A percentile compares a stretch with the other conserved stretches of the same genome.
phyloP scores from a whole-genome alignment of 2,113 vertebrate genomes.

The Thamnaconus septentrionalis region DNA sequence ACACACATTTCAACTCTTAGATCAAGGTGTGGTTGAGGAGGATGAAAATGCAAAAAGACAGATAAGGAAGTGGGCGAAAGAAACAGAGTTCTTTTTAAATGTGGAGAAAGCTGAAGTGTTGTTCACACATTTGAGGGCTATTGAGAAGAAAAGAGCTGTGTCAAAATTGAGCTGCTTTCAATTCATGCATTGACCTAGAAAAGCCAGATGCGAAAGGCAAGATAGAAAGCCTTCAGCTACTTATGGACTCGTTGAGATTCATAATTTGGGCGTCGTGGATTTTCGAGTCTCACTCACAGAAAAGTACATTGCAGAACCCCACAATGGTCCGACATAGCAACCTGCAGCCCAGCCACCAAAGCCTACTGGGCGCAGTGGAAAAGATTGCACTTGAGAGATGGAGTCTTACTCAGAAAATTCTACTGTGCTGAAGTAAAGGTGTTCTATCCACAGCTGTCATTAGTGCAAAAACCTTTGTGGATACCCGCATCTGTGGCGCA shows the following conservation, averaged over 20 bases:
- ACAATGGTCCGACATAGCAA: too few relatives aligned
- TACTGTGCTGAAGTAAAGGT: too few relatives aligned
- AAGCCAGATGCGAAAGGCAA: slow-evolving; percentile 39
- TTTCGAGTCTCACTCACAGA: slow-evolving; percentile 10
- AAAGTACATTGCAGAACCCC: slow-evolving; percentile 38
- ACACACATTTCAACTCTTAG: slow-evolving; percentile 42
- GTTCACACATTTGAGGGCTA: slow-evolving; percentile 50
- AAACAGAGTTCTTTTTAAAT: slow-evolving; percentile 50
- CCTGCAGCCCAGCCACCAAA: too few relatives aligned
- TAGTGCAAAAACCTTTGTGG: too few relatives aligned
- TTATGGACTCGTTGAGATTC: slow-evolving; percentile 38
- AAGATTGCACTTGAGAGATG: too few relatives aligned
- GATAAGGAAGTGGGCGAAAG: slow-evolving; percentile 28
- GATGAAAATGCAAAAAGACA: slow-evolving; percentile 18
- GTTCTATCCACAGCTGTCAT: too few relatives aligned
- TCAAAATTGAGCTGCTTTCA: slow-evolving; percentile 56
- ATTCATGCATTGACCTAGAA: slow-evolving; percentile 58
- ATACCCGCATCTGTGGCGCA: too few relatives aligned
- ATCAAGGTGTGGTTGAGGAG: slow-evolving; percentile 27
- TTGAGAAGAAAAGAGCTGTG: slow-evolving; percentile 51
- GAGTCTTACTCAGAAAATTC: too few relatives aligned
- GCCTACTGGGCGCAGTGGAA: too few relatives aligned
- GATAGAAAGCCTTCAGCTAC: slow-evolving; percentile 33
- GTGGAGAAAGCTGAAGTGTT: slow-evolving; percentile 49
- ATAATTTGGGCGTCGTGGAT: slow-evolving; percentile 50